These are phyloP conservation scores for Pituophis catenifer DNA, from an alignment of 2,113 vertebrate genomes.

Conservation along the genomic window DNA sequence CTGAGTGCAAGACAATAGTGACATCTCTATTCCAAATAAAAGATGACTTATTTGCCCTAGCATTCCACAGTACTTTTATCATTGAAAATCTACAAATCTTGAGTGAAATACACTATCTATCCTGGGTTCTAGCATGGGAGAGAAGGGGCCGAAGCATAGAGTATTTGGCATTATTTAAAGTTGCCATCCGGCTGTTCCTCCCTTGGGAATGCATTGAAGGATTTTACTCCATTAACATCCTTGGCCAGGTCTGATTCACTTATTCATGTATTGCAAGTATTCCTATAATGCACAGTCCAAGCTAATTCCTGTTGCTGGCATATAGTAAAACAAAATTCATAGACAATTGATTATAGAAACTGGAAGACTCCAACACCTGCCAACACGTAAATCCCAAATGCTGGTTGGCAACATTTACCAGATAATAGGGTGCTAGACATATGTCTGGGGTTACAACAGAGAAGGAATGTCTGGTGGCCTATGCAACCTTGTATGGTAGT, in stretches of 20 bases:
- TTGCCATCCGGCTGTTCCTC: neutral
- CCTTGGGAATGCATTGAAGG: neutral
- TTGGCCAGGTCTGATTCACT: neutral
- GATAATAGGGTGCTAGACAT: neutral
- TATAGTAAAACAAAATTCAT: neutral
- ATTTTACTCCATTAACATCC: neutral
- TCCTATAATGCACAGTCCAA: neutral
- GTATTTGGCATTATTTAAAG: neutral
- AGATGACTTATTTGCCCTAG: neutral
- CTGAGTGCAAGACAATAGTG: neutral
- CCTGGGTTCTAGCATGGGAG: neutral
- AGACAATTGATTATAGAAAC: neutral
- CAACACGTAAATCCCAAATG: neutral
- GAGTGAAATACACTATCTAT: neutral
- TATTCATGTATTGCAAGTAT: neutral
- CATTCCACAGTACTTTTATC: neutral
- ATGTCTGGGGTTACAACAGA: neutral
- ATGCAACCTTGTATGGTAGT: neutral
- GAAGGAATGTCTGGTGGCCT: neutral
- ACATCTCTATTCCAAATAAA: neutral
- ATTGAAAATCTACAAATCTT: neutral
- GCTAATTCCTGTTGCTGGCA: neutral
- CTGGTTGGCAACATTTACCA: neutral
- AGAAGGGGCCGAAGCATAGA: neutral
- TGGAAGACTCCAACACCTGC: neutral